Percentiles rank a stretch among this genome's conserved stretches.
Evolutionary conservation across 2,888 invertebrate genomes (phyloP).

Genomic region (Coenonympha glycerion): DNA sequence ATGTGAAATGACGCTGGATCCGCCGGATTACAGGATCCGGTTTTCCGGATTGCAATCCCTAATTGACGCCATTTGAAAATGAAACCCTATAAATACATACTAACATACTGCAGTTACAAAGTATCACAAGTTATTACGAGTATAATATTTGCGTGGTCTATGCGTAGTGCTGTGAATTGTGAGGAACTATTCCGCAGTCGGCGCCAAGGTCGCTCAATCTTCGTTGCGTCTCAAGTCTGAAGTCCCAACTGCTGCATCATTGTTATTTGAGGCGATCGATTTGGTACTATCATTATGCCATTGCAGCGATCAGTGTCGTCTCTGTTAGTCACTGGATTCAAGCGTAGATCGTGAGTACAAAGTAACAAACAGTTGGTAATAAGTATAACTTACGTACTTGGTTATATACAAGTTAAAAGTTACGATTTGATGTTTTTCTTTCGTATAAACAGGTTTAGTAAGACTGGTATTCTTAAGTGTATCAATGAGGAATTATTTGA

Average conservation of each 20-base stretch:
- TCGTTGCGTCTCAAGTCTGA: conserved; percentile 29
- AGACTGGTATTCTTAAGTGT: neutral
- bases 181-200: conserved; percentile 31
- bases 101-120: no score
- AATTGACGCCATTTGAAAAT: no score
- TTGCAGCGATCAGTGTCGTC: conserved; percentile 21
- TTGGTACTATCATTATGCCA: conserved; percentile 27
- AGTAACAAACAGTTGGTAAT: no score
- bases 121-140: no score
- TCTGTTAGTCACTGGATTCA: conserved; percentile 11
- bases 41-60: no score
- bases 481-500: neutral
- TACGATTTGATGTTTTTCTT: no score
- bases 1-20: no score
- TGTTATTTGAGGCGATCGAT: conserved; percentile 30
- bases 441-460: neutral
- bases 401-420: no score
- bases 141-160: neutral
- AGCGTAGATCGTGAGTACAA: conserved; percentile 9
- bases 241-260: conserved; percentile 28
- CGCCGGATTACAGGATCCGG: no score
- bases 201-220: conserved; percentile 33
- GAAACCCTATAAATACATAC: no score
- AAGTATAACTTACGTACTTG: neutral
- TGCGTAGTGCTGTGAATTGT: conserved; percentile 3